Base-by-base conservation (phyloP, 2,888 invertebrate genomes). In the Phasia obesa region DNA sequence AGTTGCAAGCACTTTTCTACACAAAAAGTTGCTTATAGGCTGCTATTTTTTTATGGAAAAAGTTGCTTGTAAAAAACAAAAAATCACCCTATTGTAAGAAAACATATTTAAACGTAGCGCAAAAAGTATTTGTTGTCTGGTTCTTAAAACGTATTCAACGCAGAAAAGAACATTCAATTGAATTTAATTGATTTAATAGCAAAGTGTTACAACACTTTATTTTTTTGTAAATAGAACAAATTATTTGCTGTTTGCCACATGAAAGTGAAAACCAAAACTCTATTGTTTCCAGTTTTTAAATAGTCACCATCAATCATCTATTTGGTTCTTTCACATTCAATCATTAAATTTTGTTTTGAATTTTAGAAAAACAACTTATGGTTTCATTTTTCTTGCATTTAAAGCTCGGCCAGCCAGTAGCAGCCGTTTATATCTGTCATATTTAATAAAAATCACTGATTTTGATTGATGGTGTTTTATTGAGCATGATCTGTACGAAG, bases 391-490 rank as follows among this genome's bases (percentile, higher is more conserved):
- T 71, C 60, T 65, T 75, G 67, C 62, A 75, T 71, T 74, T 71
- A 57, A 70, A 62, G 57, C 5, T 23, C 25, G n/a, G n/a, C n/a
- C 42, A 67, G 65, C 62, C 73, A 76, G 79, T 78, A 84, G 84
- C 80, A 84, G 84, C 80, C 85, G 85, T 86, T 85, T 87, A 83
- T 87, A 85, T 85, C 88, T 90, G 90, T 89, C 89, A 89, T 89
- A 89, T 88, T 90, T 89, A 89, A 89, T 89, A 88, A 90, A 89
- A 90, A 87, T 88, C 88, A 87, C 87, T 87, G 89, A 88, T 89
- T 89, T 90, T 89, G 89, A 89, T 90, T 90, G 90, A 90, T 89
- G 88, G 87, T 86, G 49, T 83, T 76, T 83, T 79, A 79, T 79
- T 79, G 75, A 76, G 71, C 60, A 38, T 60, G 64, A 11, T 35